Percentiles rank a stretch among this genome's conserved stretches.
Evolutionary conservation across 2,797 vertebrate genomes (phyloP).

Genomic region (Astyanax mexicanus): DNA sequence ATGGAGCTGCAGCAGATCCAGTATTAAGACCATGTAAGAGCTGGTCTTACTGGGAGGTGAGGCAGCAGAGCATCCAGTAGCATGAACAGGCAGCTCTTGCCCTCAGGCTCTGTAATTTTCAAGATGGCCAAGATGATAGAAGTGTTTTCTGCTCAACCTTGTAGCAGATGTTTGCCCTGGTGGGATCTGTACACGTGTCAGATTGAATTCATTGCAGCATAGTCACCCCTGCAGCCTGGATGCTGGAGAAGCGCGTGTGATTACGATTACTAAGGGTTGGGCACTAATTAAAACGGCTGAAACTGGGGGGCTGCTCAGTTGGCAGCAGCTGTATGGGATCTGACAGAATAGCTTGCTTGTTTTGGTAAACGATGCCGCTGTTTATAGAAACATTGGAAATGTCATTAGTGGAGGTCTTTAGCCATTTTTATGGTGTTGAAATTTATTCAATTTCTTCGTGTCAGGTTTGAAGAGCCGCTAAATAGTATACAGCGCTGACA

Average conservation of each 20-base stretch:
- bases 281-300: conserved; percentile 76
- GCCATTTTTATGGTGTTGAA: conserved; percentile 62
- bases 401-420: conserved; percentile 56
- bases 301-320: conserved; percentile 65
- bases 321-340: conserved; percentile 70
- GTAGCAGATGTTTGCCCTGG: conserved; percentile 81
- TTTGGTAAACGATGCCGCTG: conserved; percentile 73
- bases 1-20: not conserved
- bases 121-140: conserved; percentile 72
- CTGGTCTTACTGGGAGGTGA: conserved; percentile 3
- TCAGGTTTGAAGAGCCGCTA: not conserved
- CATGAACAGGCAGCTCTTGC: conserved; percentile 47
- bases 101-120: conserved; percentile 74
- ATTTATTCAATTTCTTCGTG: conserved; percentile 57
- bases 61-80: conserved; percentile 21
- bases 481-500: not conserved
- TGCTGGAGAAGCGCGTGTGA: conserved; percentile 64
- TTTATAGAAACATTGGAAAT: conserved; percentile 68
- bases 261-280: conserved; percentile 74
- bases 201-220: conserved; percentile 71
- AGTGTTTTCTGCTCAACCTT: conserved; percentile 70
- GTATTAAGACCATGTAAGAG: conserved; percentile 10
- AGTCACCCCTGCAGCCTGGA: conserved; percentile 65
- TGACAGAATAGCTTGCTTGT: conserved; percentile 70
- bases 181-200: conserved; percentile 76